These are phyloP conservation scores for Girardinus metallicus DNA, from an alignment of 2,797 vertebrate species.

Conservation along the genomic window DNA sequence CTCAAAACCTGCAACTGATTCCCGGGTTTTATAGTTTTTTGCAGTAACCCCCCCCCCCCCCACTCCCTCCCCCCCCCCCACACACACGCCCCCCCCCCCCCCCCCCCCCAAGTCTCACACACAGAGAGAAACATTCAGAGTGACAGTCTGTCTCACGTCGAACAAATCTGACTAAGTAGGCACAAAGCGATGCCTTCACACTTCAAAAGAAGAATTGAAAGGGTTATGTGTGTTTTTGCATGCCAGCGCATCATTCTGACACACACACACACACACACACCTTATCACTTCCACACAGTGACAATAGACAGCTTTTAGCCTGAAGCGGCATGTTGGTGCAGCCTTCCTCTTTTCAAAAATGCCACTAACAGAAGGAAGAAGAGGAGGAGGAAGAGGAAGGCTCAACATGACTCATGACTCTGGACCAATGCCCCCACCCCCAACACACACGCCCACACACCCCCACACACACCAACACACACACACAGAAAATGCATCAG, in stretches of 20 bases:
- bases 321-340: slow-evolving; percentile 31
- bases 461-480: not conserved
- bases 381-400: slow-evolving; percentile 15
- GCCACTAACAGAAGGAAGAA: slow-evolving; percentile 4
- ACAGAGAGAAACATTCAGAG: slow-evolving; percentile 36
- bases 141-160: slow-evolving; percentile 45
- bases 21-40: not conserved
- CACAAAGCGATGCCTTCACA: slow-evolving; percentile 39
- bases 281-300: slow-evolving; percentile 52
- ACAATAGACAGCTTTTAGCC: slow-evolving; percentile 51
- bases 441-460: not conserved
- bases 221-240: slow-evolving; percentile 14
- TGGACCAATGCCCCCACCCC: slow-evolving; percentile 2
- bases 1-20: not conserved
- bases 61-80: too few relatives aligned
- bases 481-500: slow-evolving; percentile 7
- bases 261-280: slow-evolving; percentile 41
- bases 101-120: not conserved
- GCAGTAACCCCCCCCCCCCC: not conserved
- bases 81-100: not conserved
- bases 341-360: slow-evolving; percentile 36
- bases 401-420: slow-evolving; percentile 53
- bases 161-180: slow-evolving; percentile 44
- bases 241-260: slow-evolving; percentile 7
- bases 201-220: slow-evolving; percentile 18